Evolutionary conservation across 2,888 invertebrate species (phyloP), one percentile per base, ranked within the genome.

Genomic region (Branchellion lobata): DNA sequence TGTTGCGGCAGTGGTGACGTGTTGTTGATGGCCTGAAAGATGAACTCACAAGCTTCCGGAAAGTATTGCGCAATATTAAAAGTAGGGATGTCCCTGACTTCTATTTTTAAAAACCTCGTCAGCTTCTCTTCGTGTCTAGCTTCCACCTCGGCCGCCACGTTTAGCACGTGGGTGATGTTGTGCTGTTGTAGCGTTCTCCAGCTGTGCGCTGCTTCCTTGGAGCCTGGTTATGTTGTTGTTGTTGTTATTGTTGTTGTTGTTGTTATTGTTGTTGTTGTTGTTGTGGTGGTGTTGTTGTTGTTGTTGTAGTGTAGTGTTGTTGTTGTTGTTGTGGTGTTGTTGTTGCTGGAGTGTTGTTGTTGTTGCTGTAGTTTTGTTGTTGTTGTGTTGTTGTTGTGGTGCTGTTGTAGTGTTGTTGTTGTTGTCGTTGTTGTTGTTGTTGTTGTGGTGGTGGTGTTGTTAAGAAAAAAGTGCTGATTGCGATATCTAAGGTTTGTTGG

Each of bases 91-190:
- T 77, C 77, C 34, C 65, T 77, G 33, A 36, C 31, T 1, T 31
- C 34, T n/a, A 77, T 65, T 57, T 77, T 1, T 31, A 77, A 33
- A 3, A 29, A n/a, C 33, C 65, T 77, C 24, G 53, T 3, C 11
- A 77, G 31, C 24, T 77, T 57, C 31, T 77, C 36, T 31, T 57
- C 34, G 40, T 77, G 65, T 33, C 53, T 31, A 8, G 65, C 36
- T 61, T 77, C 77, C n/a, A 77, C 65, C 53, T 77, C 77, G 24
- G 31, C 65, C 2, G 77, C 57, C n/a, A 77, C 34, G 77, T 77
- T 77, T 24, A 77, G 34, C n/a, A 77, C 34, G 65, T 77, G 65
- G 18, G 53, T 77, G 36, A 77, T 77, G 77, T 77, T 57, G 77
- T 57, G 57, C 11, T 34, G 65, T 29, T 77, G 53, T 31, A 77